phyloP scores from a whole-genome alignment of 2,797 vertebrate genomes.

The Rhinoraja longicauda region DNA sequence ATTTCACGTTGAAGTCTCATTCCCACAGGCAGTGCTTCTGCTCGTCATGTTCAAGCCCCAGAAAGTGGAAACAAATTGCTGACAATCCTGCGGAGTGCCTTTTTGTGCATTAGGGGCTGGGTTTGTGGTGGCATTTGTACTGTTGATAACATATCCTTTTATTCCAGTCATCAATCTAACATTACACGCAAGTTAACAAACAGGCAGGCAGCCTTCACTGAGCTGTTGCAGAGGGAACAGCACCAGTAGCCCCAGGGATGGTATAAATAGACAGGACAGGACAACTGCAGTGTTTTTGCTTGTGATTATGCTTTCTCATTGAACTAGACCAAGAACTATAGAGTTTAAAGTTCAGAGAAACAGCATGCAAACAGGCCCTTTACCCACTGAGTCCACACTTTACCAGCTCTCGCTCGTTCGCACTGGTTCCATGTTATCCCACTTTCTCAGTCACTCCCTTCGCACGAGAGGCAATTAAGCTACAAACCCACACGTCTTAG shows the following conservation, averaged over 20 bases:
- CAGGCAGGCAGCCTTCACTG: not conserved
- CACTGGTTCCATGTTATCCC: too few species aligned
- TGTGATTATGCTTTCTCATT: not conserved
- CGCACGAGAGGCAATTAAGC: too few species aligned
- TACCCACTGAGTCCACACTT: too few species aligned
- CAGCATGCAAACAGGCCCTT: too few species aligned
- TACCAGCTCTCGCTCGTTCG: too few species aligned
- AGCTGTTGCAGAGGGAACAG: not conserved
- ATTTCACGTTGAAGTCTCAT: not conserved
- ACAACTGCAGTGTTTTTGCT: not conserved
- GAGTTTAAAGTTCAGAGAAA: too few species aligned
- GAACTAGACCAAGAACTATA: not conserved
- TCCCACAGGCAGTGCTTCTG: not conserved
- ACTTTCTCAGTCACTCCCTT: too few species aligned
- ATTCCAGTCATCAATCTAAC: not conserved
- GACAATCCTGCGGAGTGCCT: not conserved
- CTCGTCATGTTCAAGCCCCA: not conserved
- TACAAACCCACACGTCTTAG: too few species aligned
- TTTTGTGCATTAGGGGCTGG: not conserved
- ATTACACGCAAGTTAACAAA: slow-evolving; percentile 20
- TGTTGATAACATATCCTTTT: not conserved
- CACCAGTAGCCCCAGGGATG: not conserved
- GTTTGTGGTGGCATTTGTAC: not conserved
- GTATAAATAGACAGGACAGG: not conserved
- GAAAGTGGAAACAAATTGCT: not conserved